Percentiles rank a stretch among this genome's conserved stretches.
Evolutionary conservation across 2,113 vertebrate species (phyloP).

Genomic region (Marmota flaviventris): DNA sequence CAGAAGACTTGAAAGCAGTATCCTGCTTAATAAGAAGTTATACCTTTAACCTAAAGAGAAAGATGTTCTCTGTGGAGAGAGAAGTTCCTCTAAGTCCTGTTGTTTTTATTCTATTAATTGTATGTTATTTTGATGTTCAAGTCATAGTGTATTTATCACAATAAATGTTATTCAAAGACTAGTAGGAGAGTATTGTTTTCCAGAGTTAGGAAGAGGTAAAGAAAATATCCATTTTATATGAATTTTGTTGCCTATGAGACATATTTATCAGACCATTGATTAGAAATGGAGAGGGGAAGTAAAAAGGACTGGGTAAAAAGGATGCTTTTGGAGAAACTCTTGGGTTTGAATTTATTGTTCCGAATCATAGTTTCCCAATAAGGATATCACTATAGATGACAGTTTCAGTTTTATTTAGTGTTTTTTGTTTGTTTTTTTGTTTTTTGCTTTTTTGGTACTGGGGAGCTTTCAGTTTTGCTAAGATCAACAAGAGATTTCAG

Average conservation of each 20-base stretch:
- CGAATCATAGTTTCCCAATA: slow-evolving; percentile 79
- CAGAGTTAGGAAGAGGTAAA: not conserved
- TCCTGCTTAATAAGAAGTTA: slow-evolving; percentile 24
- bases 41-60: slow-evolving; percentile 25
- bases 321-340: slow-evolving; percentile 26
- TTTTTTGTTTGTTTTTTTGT: no score
- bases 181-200: not conserved
- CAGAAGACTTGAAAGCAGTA: slow-evolving; percentile 22
- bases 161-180: slow-evolving; percentile 22
- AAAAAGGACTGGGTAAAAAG: not conserved
- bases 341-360: slow-evolving; percentile 44
- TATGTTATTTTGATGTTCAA: slow-evolving; percentile 41
- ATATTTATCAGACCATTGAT: not conserved
- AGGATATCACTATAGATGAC: slow-evolving; percentile 78
- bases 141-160: slow-evolving; percentile 31
- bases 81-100: not conserved
- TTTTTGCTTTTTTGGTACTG: not conserved
- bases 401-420: slow-evolving; percentile 65
- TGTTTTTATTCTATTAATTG: slow-evolving; percentile 54
- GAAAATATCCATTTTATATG: not conserved
- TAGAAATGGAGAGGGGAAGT: not conserved
- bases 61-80: not conserved
- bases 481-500: slow-evolving; percentile 73
- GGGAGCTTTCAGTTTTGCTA: slow-evolving; percentile 73
- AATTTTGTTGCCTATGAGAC: not conserved